Percentiles rank a stretch among this genome's conserved stretches.
Conservation (phyloP, 1,140 invertebrate genomes). For the Leptinotarsa texana region DNA sequence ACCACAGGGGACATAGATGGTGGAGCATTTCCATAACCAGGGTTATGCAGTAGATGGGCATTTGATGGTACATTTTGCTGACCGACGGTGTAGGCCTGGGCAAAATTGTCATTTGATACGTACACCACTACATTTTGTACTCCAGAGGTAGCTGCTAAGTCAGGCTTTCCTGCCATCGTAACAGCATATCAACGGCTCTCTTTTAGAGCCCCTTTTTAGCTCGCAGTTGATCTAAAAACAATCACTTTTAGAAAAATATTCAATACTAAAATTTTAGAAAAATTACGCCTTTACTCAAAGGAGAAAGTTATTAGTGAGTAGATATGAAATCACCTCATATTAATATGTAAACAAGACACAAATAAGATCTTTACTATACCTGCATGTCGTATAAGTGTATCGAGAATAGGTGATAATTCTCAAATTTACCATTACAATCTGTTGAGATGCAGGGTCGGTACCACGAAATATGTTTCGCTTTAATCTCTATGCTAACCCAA, state of each 20-base stretch:
- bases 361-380: constrained; percentile 47
- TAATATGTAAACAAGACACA: constrained; percentile 35
- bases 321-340: not conserved
- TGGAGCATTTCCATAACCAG: constrained; percentile 41
- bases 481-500: constrained; percentile 47
- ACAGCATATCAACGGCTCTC: constrained; percentile 55
- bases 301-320: not conserved
- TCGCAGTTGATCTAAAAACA: constrained; percentile 49
- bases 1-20: constrained; percentile 45
- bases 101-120: constrained; percentile 57
- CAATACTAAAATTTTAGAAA: not conserved
- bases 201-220: constrained; percentile 49
- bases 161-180: constrained; percentile 58
- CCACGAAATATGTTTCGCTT: constrained; percentile 40
- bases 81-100: constrained; percentile 53
- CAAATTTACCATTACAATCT: constrained; percentile 55
- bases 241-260: constrained; percentile 9
- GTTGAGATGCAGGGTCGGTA: constrained; percentile 33
- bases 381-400: constrained; percentile 54
- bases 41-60: constrained; percentile 31
- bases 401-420: constrained; percentile 41
- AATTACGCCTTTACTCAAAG: not conserved
- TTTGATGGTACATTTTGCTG: constrained; percentile 48
- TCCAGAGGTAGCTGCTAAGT: constrained; percentile 52
- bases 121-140: constrained; percentile 59